Base-by-base conservation (phyloP, 2,888 invertebrate species). In the Amorpha juglandis region DNA sequence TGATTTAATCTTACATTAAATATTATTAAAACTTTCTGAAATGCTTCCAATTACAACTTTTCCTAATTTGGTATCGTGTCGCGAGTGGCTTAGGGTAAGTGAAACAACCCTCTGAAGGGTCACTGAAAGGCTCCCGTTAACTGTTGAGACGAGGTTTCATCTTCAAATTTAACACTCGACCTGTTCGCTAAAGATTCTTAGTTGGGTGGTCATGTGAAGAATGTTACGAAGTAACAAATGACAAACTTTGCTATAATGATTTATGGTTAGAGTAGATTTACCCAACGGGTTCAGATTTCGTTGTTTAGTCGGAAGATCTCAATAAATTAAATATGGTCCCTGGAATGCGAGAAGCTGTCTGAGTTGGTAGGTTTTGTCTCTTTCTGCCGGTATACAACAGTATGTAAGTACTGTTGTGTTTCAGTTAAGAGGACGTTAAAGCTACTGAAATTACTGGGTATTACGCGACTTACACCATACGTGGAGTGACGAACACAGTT, bases 1-100 rank as follows among this genome's bases (percentile, higher is more conserved):
- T 38, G 55, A 42, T 12, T 58, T 58, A 58, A 58, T 19, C 19
- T 12, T 9, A 42, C 42, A 38, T 38, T 58, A 8, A 55, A n/a
- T 35, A n/a, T 48, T 11, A 9, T 47, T 47, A 50, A 50, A 19
- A 38, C 38, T 63, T 38, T 38, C 38, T 8, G 35, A 33, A 48
- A 14, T 35, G 33, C 38, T 11, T 48, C 51, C 63, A 63, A 63
- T 63, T 63, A 63, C 51, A 63, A 63, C 50, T 63, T 63, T 42
- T 63, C 38, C 42, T 11, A 51, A 51, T 42, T 51, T 63, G 63
- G 51, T 50, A 35, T 38, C 51, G 50, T 63, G 48, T 63, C 51
- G 38, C 48, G 48, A 51, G 35, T 7, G 63, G 16, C 58, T 4
- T 53, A 6, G 35, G 58, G 19, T 38, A 58, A 58, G 58, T 58